Base-by-base conservation (phyloP, 2,113 vertebrate species). In the Corythornis vintsioides region DNA sequence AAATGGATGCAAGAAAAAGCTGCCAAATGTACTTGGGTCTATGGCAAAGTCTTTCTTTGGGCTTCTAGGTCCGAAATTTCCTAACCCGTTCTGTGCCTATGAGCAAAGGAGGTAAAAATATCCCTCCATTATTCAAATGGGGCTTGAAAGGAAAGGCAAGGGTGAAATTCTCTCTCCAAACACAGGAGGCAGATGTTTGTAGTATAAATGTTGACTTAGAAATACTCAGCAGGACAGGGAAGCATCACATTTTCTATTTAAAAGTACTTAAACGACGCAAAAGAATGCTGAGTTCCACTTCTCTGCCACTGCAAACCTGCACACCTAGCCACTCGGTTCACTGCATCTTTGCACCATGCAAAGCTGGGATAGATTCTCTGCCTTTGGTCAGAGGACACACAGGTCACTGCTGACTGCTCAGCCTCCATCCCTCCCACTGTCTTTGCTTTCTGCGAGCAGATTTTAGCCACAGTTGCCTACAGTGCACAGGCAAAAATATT, bases 101-200 rank as follows among this genome's bases (percentile, higher is more conserved):
- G 48, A n/a, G 2, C 14, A 4, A 75, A 69, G 43, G 18, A 47
- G 42, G 4, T 3, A 65, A 67, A 8, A 18, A 42, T 11, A 15
- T 15, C 21, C 15, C 8, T 50, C 18, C 9, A 28, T 55, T 81
- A 45, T 28, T 53, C 12, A 45, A 50, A 50, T 50, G 24, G 6
- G 29, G 2, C 21, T 86, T 57, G 4, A 79, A 83, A 77, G 72
- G 11, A 29, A 67, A 61, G 17, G 24, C 15, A 61, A 69, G 65
- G 10, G 4, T 76, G 35, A 69, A 86, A 61, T 22, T 52, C 48
- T 73, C 53, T 73, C 9, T 80, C 24, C 42, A 83, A 88, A 69
- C 3, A n/a, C 25, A 40, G 20, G 8, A 64, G 6, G 24, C 19
- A 67, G 48, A 43, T 5, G 40, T 11, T 0, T 0, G 25, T 80